Evolutionary conservation across 1,140 invertebrate species (phyloP), one percentile per base, ranked within the genome.

Genomic region (Neodiprion lecontei): DNA sequence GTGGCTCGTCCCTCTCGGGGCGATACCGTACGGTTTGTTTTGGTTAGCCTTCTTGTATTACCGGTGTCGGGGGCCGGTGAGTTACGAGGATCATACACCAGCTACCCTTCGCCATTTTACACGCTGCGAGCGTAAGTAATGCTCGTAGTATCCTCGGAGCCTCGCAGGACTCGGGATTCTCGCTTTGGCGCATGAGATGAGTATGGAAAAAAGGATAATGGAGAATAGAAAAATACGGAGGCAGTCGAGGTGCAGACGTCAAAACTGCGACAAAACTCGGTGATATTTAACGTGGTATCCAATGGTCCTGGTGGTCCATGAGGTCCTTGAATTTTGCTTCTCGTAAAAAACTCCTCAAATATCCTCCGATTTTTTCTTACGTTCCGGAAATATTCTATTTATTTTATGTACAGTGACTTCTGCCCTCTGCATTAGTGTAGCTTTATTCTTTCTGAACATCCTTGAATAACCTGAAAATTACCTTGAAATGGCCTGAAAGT

Each of bases 31-130:
- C 53, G 53, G 53, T 61, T 61, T 61, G 53, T 61, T 61, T 61
- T 61, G 53, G 53, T 61, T 61, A 61, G 53, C 53, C 53, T 61
- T 17, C 53, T 61, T 61, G 53, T 61, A 61, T 61, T 61, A 61
- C 53, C 53, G n/a, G 53, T 61, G 53, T 61, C 53, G 5, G 53
- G 53, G n/a, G 9, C 53, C n/a, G 11, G 53, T 61, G 53, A 61
- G 53, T 61, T 61, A 61, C 53, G 53, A 61, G 11, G 53, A 61
- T 9, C 5, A 40, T 40, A 40, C 28, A 40, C 28, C 28, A 40
- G 28, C 28, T 61, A 61, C 53, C 53, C 53, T 61, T 61, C 53
- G 53, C 53, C n/a, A 61, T 61, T 5, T 40, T 61, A 9, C 53
- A 61, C 53, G 53, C 5, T 1, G 28, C 28, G 1, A 40, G 28